Conservation (phyloP, 2,113 vertebrate genomes). For the Osmerus eperlanus region DNA sequence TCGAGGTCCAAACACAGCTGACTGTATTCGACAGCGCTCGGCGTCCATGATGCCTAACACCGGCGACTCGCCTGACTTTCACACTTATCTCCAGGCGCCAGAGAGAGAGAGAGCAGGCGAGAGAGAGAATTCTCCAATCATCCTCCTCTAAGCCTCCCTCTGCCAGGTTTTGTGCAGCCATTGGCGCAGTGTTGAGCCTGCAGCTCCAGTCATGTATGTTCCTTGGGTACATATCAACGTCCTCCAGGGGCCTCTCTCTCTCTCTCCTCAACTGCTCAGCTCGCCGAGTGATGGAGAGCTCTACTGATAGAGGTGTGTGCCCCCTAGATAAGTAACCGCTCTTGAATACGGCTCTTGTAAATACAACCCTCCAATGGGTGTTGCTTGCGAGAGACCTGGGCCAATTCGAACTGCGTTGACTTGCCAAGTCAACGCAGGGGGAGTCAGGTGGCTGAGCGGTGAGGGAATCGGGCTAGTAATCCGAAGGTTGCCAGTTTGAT, state of each 20-base stretch:
- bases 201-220: conserved; percentile 57
- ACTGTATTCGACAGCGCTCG: conserved; percentile 18
- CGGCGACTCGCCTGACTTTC: conserved; percentile 50
- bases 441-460: no score
- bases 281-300: conserved; percentile 43
- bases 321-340: conserved; percentile 60
- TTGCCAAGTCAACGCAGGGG: no score
- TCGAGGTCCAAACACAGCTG: no score
- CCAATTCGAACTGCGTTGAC: no score
- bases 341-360: conserved; percentile 41
- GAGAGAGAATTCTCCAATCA: conserved; percentile 39
- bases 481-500: no score
- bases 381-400: not conserved
- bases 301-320: conserved; percentile 63
- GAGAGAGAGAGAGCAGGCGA: conserved; percentile 44
- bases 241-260: conserved; percentile 41
- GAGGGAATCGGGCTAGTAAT: no score
- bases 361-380: conserved; percentile 38
- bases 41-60: conserved; percentile 47
- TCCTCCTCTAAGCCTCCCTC: conserved; percentile 3
- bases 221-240: conserved; percentile 55
- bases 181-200: not conserved
- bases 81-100: conserved; percentile 64
- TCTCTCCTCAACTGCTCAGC: conserved; percentile 13
- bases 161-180: no score